Percentiles rank a stretch among this genome's conserved stretches.
Evolutionary conservation across 2,888 invertebrate species (phyloP).

Genomic region (Catocala sponsa): DNA sequence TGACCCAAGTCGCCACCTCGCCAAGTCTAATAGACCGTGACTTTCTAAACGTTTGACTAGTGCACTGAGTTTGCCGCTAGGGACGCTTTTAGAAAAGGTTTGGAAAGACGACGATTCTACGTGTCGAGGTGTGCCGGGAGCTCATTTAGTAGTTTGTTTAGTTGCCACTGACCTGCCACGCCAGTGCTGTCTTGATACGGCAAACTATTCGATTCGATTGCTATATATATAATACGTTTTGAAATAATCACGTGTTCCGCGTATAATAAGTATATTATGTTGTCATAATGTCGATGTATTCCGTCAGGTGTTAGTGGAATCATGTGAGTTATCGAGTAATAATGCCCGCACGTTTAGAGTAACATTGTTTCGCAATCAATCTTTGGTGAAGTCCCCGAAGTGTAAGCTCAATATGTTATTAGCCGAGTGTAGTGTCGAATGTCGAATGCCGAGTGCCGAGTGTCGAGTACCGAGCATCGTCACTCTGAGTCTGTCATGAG

Average conservation of each 20-base stretch:
- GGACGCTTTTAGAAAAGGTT: no score
- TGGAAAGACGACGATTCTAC: no score
- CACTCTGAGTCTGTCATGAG: neutral
- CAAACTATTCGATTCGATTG: neutral
- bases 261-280: neutral
- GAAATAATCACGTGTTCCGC: neutral
- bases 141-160: no score
- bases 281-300: slow-evolving; percentile 7
- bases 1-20: no score
- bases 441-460: neutral
- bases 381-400: slow-evolving; percentile 53
- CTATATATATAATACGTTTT: slow-evolving; percentile 1
- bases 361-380: slow-evolving; percentile 49
- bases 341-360: slow-evolving; percentile 57
- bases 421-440: slow-evolving; percentile 11
- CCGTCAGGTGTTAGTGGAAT: slow-evolving; percentile 9
- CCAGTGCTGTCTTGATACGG: no score
- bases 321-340: slow-evolving; percentile 33
- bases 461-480: no score
- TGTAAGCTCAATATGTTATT: slow-evolving; percentile 20
- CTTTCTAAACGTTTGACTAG: no score
- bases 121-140: no score
- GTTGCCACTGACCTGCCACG: no score
- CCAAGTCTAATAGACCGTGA: no score
- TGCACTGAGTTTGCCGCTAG: no score